phyloP scores from a whole-genome alignment of 1,140 invertebrate species.

The Varroa destructor region DNA sequence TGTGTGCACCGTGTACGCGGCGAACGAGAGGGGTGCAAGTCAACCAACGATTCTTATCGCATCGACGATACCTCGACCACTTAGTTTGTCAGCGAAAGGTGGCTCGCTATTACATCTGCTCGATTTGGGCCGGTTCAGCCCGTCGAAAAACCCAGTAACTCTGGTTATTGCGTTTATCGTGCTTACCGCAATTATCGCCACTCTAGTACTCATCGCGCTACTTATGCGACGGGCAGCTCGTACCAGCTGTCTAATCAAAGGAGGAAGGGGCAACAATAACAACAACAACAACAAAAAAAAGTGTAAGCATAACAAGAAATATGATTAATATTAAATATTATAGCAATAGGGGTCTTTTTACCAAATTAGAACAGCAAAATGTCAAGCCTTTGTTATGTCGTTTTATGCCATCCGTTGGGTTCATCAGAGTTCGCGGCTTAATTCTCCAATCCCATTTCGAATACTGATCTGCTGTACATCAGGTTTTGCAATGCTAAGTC shows the following conservation, averaged over 20 bases:
- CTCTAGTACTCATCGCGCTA: neutral
- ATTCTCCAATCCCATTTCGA: too few relatives aligned
- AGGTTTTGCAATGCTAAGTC: too few relatives aligned
- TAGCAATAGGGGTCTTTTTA: too few relatives aligned
- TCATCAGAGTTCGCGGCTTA: too few relatives aligned
- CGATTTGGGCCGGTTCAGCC: slow-evolving; percentile 7
- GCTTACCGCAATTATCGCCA: neutral
- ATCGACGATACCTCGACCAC: slow-evolving; percentile 17
- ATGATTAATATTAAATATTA: too few relatives aligned
- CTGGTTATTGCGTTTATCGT: neutral
- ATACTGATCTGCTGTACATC: too few relatives aligned
- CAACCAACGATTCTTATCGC: slow-evolving; percentile 17
- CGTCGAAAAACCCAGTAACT: neutral
- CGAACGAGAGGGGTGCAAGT: slow-evolving; percentile 26
- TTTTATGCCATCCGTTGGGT: too few relatives aligned
- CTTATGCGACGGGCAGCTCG: neutral
- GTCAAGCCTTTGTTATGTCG: too few relatives aligned
- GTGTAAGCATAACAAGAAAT: too few relatives aligned
- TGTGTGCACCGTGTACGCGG: slow-evolving; percentile 24
- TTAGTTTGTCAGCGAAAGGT: slow-evolving; percentile 17
- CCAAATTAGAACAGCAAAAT: too few relatives aligned
- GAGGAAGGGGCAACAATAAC: neutral
- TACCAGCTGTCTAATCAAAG: neutral
- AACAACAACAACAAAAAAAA: too few relatives aligned
- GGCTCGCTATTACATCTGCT: slow-evolving; percentile 1